Percentiles rank a stretch among this genome's conserved stretches.
Evolutionary conservation across 2,797 vertebrate species (phyloP).

Genomic region (Malacoctenus gilli): DNA sequence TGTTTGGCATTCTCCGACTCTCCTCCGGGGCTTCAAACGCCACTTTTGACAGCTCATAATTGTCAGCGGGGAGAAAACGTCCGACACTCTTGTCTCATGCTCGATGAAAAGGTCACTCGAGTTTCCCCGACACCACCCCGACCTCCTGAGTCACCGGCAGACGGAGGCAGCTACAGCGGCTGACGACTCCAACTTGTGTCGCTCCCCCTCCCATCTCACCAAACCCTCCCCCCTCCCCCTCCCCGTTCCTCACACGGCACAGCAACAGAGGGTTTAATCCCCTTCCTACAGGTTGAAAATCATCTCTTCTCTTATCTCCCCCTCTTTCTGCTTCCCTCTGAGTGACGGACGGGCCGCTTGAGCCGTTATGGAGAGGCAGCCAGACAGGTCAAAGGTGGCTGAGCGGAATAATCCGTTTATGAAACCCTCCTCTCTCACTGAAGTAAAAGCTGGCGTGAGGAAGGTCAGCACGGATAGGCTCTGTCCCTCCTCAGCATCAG

Average conservation of each 20-base stretch:
- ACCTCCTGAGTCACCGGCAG: conserved; percentile 50
- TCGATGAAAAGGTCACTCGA: conserved; percentile 52
- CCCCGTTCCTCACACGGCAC: conserved; percentile 16
- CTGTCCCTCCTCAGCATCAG: conserved; percentile 55
- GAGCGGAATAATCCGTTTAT: conserved; percentile 76
- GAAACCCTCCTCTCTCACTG: conserved; percentile 62
- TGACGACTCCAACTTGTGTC: conserved; percentile 39
- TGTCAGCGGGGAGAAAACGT: conserved; percentile 49
- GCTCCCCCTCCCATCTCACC: neutral
- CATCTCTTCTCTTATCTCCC: conserved; percentile 57
- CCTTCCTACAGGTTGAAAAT: conserved; percentile 53
- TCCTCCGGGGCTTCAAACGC: conserved; percentile 29
- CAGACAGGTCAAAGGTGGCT: conserved; percentile 73
- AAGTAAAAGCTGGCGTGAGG: conserved; percentile 62
- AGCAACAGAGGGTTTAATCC: conserved; percentile 59
- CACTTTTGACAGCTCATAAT: conserved; percentile 59
- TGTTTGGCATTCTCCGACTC: conserved; percentile 45
- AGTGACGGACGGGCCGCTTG: conserved; percentile 69
- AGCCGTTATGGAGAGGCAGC: conserved; percentile 54
- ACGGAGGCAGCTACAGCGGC: neutral
- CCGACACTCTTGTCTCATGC: conserved; percentile 45
- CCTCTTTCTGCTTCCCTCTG: conserved; percentile 48
- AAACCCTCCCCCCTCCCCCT: neutral
- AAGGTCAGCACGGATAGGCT: conserved; percentile 71
- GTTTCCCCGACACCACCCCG: conserved; percentile 32